Evolutionary conservation across 2,797 vertebrate genomes (phyloP).

Genomic region (Halcyon smyrnensis): DNA sequence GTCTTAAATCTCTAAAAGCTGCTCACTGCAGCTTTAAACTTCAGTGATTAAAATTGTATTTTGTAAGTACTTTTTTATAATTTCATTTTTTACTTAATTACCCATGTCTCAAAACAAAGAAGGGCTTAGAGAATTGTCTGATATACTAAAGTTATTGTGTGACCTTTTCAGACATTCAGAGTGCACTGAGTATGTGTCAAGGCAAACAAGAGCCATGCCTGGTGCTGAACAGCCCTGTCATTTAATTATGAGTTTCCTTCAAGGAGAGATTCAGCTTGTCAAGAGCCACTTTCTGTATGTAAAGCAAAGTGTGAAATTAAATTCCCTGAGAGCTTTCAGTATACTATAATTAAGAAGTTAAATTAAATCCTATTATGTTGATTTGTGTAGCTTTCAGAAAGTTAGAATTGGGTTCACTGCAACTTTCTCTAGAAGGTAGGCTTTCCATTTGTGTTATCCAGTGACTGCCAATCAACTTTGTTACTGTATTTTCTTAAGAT

Average conservation of each 20-base stretch:
- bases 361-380: not conserved
- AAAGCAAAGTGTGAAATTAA: conserved; percentile 32
- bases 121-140: not conserved
- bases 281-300: not conserved
- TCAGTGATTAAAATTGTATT: not conserved
- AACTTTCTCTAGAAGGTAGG: not conserved
- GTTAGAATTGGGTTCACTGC: not conserved
- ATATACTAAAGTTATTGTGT: not conserved
- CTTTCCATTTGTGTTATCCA: not conserved
- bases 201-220: not conserved
- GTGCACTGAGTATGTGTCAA: not conserved
- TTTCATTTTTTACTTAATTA: not conserved
- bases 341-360: conserved; percentile 7
- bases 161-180: not conserved
- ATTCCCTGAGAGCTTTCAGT: not conserved
- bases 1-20: not conserved
- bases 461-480: not conserved
- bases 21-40: not conserved
- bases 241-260: not conserved
- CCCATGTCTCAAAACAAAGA: not conserved
- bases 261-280: not conserved
- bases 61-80: not conserved
- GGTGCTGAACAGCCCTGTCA: not conserved
- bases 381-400: not conserved
- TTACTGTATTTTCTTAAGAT: not conserved